These are phyloP conservation scores for Dione vanillae DNA, from an alignment of 2,888 invertebrate species.

Conservation along the genomic window DNA sequence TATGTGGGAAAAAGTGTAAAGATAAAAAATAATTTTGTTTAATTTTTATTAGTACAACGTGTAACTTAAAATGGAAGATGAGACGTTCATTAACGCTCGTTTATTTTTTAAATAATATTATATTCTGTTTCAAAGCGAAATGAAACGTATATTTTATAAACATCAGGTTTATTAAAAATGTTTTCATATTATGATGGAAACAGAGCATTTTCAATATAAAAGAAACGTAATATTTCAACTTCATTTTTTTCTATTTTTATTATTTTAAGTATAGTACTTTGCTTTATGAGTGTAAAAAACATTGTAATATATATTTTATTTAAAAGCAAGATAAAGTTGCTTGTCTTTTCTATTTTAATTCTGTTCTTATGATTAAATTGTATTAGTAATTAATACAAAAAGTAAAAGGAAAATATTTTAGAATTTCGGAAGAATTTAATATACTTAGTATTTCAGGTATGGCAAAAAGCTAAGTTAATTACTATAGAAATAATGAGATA, in stretches of 20 bases:
- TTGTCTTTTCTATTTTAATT: background rate
- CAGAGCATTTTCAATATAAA: conserved; percentile 18
- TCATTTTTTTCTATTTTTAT: conserved; percentile 7
- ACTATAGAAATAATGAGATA: too few relatives aligned
- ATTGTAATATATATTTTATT: background rate
- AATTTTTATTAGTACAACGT: background rate
- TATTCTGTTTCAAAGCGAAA: conserved; percentile 12
- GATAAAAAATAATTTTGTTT: background rate
- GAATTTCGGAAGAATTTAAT: too few relatives aligned
- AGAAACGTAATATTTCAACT: conserved; percentile 17
- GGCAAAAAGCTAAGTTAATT: too few relatives aligned
- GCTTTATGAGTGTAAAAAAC: background rate
- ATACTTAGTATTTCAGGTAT: too few relatives aligned
- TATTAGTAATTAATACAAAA: too few relatives aligned
- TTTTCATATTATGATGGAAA: conserved; percentile 7
- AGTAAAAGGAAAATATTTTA: too few relatives aligned
- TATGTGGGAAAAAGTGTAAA: too few relatives aligned
- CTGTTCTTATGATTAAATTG: too few relatives aligned
- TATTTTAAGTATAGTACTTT: conserved; percentile 1
- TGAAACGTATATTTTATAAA: conserved; percentile 11
- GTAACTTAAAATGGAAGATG: background rate
- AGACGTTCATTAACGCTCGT: conserved; percentile 13
- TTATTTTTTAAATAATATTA: conserved; percentile 17
- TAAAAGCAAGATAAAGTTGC: background rate
- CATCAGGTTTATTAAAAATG: conserved; percentile 18